Evolutionary conservation across 2,113 vertebrate genomes (phyloP).

Genomic region (Tetrao urogallus): DNA sequence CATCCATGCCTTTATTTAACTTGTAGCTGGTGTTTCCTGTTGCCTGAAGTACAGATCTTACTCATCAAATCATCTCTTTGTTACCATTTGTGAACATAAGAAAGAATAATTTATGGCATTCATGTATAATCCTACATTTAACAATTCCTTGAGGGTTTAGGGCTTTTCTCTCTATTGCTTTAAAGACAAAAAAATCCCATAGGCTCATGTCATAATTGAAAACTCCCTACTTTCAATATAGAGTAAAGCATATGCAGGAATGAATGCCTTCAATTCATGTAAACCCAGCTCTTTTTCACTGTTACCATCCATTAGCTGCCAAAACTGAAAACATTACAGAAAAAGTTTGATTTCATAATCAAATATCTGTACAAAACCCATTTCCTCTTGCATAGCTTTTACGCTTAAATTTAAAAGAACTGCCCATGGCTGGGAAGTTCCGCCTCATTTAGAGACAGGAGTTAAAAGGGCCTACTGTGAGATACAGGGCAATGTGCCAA

Average conservation of each 20-base stretch:
- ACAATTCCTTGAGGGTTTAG: slow-evolving; percentile 47
- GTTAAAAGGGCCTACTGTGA: slow-evolving; percentile 43
- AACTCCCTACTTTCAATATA: slow-evolving; percentile 45
- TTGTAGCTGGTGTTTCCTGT: slow-evolving; percentile 6
- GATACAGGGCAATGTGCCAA: not conserved
- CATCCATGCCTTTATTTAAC: not conserved
- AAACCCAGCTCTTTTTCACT: slow-evolving; percentile 26
- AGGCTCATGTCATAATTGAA: slow-evolving; percentile 47
- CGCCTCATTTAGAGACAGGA: slow-evolving; percentile 61
- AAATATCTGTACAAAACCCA: slow-evolving; percentile 58
- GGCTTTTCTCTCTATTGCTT: slow-evolving; percentile 29
- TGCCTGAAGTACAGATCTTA: slow-evolving; percentile 14
- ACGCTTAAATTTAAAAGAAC: slow-evolving; percentile 69
- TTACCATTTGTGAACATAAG: slow-evolving; percentile 38
- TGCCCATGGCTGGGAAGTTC: slow-evolving; percentile 50
- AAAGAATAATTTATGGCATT: slow-evolving; percentile 39
- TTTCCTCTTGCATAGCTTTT: slow-evolving; percentile 50
- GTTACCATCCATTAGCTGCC: slow-evolving; percentile 9
- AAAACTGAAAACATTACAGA: slow-evolving; percentile 48
- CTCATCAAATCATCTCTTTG: slow-evolving; percentile 16
- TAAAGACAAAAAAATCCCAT: not conserved
- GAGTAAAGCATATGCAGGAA: slow-evolving; percentile 27
- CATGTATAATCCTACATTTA: slow-evolving; percentile 30
- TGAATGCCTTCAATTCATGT: slow-evolving; percentile 50
- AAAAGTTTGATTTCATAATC: slow-evolving; percentile 62